Conservation (phyloP, 2,113 vertebrate species). For the Falcunculus frontatus region DNA sequence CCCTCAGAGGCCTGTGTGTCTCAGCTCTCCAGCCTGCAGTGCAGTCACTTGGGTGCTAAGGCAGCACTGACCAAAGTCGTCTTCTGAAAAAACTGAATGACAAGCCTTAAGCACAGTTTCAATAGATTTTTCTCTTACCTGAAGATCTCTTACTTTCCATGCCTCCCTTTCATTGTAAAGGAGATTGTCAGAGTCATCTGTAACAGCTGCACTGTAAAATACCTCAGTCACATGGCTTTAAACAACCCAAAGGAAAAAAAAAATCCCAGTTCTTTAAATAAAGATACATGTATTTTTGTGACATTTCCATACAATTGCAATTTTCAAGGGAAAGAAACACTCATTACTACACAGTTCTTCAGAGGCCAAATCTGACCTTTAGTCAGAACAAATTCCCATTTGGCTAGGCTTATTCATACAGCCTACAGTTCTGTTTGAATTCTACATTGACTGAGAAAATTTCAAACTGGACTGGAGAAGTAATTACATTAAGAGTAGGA, state of each 20-base stretch:
- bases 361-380: slow-evolving; percentile 20
- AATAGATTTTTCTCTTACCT: neutral
- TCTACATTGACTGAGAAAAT: neutral
- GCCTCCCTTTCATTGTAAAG: neutral
- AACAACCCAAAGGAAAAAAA: neutral
- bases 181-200: neutral
- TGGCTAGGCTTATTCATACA: slow-evolving; percentile 5
- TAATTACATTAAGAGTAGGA: neutral
- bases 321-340: slow-evolving; percentile 1
- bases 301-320: slow-evolving; percentile 23
- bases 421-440: slow-evolving; percentile 9
- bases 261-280: neutral
- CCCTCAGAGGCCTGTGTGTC: neutral
- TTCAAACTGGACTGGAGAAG: neutral
- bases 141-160: neutral
- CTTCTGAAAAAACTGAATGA: neutral
- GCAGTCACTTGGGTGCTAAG: rapidly evolving
- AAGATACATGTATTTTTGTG: slow-evolving; percentile 24
- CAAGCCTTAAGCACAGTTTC: neutral
- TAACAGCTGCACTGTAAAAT: slow-evolving; percentile 2
- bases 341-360: neutral
- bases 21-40: neutral
- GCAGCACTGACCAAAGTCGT: neutral
- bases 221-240: neutral
- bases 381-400: slow-evolving; percentile 18